Conservation (phyloP, 1,140 invertebrate species). For the Charaxes varanes region DNA sequence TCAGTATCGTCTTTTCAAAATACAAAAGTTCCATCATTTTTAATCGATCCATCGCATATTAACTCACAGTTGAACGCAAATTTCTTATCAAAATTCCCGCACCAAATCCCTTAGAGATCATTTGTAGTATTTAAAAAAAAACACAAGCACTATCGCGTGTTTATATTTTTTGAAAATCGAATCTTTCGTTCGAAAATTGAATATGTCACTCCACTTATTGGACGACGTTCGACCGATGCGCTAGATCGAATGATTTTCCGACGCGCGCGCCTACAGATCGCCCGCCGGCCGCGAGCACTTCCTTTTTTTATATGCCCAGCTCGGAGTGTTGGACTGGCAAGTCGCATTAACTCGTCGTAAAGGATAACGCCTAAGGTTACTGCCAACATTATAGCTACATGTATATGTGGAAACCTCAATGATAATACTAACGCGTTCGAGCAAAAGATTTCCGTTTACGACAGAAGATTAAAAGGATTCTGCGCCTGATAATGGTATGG, state of each 20-base stretch:
- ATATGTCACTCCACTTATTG: slow-evolving; percentile 45
- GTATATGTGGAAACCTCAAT: slow-evolving; percentile 36
- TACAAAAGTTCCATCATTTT: slow-evolving; percentile 22
- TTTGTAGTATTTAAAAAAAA: slow-evolving; percentile 9
- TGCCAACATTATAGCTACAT: slow-evolving; percentile 39
- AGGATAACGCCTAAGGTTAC: slow-evolving; percentile 72
- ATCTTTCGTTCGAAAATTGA: too few relatives aligned
- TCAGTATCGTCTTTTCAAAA: slow-evolving; percentile 32
- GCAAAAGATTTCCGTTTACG: slow-evolving; percentile 66
- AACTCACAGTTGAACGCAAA: slow-evolving; percentile 21
- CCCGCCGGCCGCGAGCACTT: slow-evolving; percentile 32
- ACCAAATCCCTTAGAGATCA: slow-evolving; percentile 29
- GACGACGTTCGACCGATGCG: slow-evolving; percentile 47
- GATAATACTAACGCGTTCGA: slow-evolving; percentile 41
- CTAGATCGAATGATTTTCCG: slow-evolving; percentile 58
- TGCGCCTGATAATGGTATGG: slow-evolving; percentile 49
- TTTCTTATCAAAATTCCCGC: slow-evolving; percentile 15
- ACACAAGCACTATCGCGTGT: too few relatives aligned
- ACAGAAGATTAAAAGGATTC: slow-evolving; percentile 63
- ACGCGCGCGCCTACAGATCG: slow-evolving; percentile 54
- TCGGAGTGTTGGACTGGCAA: slow-evolving; percentile 63
- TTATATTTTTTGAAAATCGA: too few relatives aligned
- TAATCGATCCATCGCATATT: slow-evolving; percentile 18
- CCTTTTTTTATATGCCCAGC: slow-evolving; percentile 68
- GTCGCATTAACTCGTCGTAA: slow-evolving; percentile 63